Conservation (phyloP, 2,113 vertebrate genomes). For the Apaloderma vittatum region DNA sequence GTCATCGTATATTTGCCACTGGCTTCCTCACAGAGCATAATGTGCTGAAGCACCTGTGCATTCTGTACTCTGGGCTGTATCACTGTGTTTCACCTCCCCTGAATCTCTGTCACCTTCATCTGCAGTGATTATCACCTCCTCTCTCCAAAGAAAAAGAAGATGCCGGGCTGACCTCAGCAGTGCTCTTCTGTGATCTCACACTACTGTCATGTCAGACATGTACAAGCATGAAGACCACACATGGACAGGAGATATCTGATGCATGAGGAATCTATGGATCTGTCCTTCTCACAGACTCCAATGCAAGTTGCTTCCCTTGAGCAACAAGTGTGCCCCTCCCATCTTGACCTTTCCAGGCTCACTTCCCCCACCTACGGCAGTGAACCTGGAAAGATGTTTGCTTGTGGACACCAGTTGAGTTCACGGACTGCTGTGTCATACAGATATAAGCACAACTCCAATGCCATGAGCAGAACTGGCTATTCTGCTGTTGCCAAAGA, state of each 20-base stretch:
- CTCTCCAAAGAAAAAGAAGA: background rate
- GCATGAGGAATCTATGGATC: rapidly evolving
- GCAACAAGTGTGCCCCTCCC: rapidly evolving
- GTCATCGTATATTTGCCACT: rapidly evolving
- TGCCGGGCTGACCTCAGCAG: rapidly evolving
- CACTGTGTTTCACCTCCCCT: background rate
- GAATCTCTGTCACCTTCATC: background rate
- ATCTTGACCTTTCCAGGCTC: background rate
- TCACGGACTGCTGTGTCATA: background rate
- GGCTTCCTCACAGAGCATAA: rapidly evolving
- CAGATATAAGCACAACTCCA: rapidly evolving
- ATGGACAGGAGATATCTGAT: rapidly evolving
- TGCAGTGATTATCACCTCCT: rapidly evolving
- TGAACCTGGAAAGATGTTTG: background rate
- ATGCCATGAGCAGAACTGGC: rapidly evolving
- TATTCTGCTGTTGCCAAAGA: background rate
- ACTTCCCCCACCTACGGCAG: rapidly evolving
- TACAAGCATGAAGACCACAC: rapidly evolving
- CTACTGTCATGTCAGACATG: rapidly evolving
- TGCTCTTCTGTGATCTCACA: background rate
- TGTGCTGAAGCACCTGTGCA: rapidly evolving
- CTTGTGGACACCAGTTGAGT: background rate
- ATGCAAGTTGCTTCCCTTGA: background rate
- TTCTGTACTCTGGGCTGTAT: background rate
- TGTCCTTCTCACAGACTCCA: background rate